Evolutionary conservation across 2,888 invertebrate genomes (phyloP), one percentile per base, ranked within the genome.

Genomic region (Lysandra coridon): DNA sequence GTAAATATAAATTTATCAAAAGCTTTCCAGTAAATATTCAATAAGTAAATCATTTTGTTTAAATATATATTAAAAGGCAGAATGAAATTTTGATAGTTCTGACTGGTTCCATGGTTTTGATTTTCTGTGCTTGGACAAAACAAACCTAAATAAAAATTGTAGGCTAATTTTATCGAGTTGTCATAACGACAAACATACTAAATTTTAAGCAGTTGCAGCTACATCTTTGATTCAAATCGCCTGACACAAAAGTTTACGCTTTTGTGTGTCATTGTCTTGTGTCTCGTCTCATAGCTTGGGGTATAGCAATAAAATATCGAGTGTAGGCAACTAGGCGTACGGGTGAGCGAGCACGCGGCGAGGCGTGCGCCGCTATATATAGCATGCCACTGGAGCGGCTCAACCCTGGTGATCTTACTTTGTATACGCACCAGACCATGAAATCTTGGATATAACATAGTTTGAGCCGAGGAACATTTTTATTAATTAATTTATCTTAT

Each of bases 401-500:
- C 23, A 33, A 37, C 33, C 33, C 69, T 33, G 69, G 30, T 17
- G 69, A 69, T 69, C 69, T 33, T 17, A 69, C 69, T 69, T 69
- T 69, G 69, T 69, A 37, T 23, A 69, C 69, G 69, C 69, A 33
- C 5, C 69, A 69, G 33, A 69, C 69, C 33, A 69, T 69, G 33
- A 69, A 37, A 37, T 69, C 33, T 69, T 14, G 17, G 69, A 12
- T 69, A 69, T 23, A 14, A 69, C 33, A 33, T 64, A 64, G 30
- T 64, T 64, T 64, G 30, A 30, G 4, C 7, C 30, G 10, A 64
- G 30, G 30, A 23, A 6, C 2, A 23, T 62, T 62, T 62, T 62
- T 17, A 57, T 1, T 62, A 62, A n/a, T 23, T 62, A 62, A 57
- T 62, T n/a, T 7, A 6, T 23, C 17, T 62, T n/a, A 62, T 62